Base-by-base conservation (phyloP, 2,797 vertebrate genomes). In the Sus cebifrons region DNA sequence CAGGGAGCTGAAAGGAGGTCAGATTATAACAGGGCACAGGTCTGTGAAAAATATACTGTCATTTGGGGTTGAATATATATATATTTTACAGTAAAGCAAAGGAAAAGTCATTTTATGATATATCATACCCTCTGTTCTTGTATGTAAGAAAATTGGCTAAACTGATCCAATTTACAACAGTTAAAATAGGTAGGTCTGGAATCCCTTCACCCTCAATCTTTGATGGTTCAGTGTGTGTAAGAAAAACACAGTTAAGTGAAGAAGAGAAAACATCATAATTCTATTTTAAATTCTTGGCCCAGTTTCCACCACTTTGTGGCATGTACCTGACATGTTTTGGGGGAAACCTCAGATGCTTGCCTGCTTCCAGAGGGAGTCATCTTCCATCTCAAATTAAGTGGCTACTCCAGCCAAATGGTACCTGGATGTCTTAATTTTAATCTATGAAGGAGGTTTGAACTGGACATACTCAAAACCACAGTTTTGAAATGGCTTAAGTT, bases 31-130 rank as follows among this genome's bases (percentile, higher is more conserved):
- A 98, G 98, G 97, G 95, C 98, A 97, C 82, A 97, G 97, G 96
- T 97, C 98, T 98, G 94, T 97, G 94, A 98, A 98, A 98, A 97
- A 97, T 94, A 96, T 67, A 96, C 91, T 95, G 97, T 97, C 91
- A 74, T 97, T 97, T 91, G 87, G 86, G 96, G 75, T 21, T 97
- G 78, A 4, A 54, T 49, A 87, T 97, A 97, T 71, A 44, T 49
- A 49, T 21, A 96, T 97, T 96, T 97, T 97, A 97, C 86, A 94
- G 92, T 95, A 97, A 98, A 98, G 96, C 77, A 97, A 98, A 97
- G 97, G 94, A 98, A 98, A 98, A 97, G 93, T 96, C 92, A 98
- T 97, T 98, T 98, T 96, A 96, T 98, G 97, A 98, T 98, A 97
- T 97, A 98, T 97, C 96, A 98, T 96, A 97, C 95, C 97, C 98